Evolutionary conservation across 2,888 invertebrate species (phyloP), one percentile per base, ranked within the genome.

Genomic region (Agrochola lychnidis): DNA sequence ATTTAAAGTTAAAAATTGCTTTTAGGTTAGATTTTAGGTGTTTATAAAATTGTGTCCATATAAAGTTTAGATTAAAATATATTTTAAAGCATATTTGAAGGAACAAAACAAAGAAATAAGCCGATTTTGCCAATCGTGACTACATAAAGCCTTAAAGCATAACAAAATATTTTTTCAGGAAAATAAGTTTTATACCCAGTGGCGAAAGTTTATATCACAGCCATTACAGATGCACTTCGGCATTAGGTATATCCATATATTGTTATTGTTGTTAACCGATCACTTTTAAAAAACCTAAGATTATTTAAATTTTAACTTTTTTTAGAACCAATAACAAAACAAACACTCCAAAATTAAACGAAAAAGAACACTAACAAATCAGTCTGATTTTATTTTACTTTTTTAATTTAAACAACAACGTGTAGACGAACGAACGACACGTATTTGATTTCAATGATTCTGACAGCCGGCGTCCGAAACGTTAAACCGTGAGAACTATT

Each of bases 131-230:
- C 90, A 91, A 91, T 90, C 64, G 77, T 87, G 80, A 87, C 90
- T 91, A 91, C 90, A 81, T 36, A 62, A 93, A 93, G 92, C 92
- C 80, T 84, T 57, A 69, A 93, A 93, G 90, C 89, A 84, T 83
- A 84, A 79, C 53, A 81, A 81, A 70, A 63, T 78, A 59, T 53
- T 70, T 70, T 84, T 83, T 84, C 80, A 88, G 81, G 82, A 85
- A 83, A 88, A 85, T 79, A 85, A 84, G 73, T 88, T 88, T 89
- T 92, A 93, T 95, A 96, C 95, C 95, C 95, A 96, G 93, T 91
- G 93, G 90, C 92, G 94, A 91, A 94, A 93, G 89, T 93, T 94
- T 93, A 94, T 89, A 92, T 95, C 94, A 95, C 95, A 96, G 94
- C 94, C 93, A 93, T 94, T 93, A 91, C 94, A 95, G 91, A 94